Percentiles rank a stretch among this genome's conserved stretches.
phyloP scores from a whole-genome alignment of 2,797 vertebrate species.

The Loris lydekkerianus region DNA sequence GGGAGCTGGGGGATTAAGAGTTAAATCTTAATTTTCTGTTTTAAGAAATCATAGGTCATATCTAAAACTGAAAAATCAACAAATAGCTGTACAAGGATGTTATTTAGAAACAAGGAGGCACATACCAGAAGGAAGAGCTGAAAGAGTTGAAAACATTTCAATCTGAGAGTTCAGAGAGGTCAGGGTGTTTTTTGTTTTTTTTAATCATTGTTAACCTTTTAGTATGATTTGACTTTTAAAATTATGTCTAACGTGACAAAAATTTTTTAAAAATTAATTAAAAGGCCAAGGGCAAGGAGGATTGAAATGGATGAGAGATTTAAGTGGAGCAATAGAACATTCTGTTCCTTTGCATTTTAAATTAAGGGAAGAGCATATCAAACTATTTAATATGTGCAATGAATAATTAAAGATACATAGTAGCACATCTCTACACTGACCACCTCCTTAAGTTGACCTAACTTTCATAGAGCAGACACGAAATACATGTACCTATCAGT shows the following conservation, averaged over 20 bases:
- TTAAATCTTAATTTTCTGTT: constrained; percentile 56
- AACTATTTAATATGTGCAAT: constrained; percentile 29
- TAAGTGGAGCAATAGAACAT: neutral
- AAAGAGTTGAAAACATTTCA: neutral
- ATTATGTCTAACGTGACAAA: constrained; percentile 40
- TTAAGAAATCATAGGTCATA: constrained; percentile 23
- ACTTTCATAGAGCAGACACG: too few species aligned
- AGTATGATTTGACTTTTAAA: constrained; percentile 51
- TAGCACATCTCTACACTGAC: too few species aligned
- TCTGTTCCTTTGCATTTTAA: constrained; percentile 69
- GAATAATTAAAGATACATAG: neutral
- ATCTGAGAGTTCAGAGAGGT: neutral
- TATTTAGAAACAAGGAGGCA: constrained; percentile 50
- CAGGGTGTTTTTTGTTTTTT: neutral
- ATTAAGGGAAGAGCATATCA: constrained; percentile 34
- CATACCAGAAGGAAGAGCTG: neutral
- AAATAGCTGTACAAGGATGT: constrained; percentile 20
- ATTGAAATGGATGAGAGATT: constrained; percentile 33
- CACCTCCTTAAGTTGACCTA: too few species aligned
- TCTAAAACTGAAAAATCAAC: constrained; percentile 48
- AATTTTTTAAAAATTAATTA: constrained; percentile 26
- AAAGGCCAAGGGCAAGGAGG: neutral
- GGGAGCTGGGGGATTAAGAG: neutral
- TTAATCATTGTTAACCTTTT: neutral
- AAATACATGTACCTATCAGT: too few species aligned